A percentile compares a stretch with the other conserved stretches of the same genome.
Evolutionary conservation across 1,140 invertebrate genomes (phyloP).

Genomic region (Bombus impatiens): DNA sequence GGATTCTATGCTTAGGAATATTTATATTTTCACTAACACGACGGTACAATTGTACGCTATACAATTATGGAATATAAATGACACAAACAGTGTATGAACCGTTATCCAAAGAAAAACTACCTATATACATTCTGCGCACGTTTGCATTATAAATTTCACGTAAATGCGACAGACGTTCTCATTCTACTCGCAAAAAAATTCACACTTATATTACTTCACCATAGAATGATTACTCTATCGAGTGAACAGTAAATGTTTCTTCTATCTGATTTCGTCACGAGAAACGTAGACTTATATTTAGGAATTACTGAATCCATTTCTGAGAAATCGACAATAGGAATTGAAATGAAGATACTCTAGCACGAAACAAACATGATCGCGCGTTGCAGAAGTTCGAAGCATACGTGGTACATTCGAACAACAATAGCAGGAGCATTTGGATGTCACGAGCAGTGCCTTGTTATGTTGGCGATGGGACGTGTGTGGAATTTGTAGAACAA

Average conservation of each 20-base stretch:
- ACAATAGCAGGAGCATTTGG: conserved; percentile 37
- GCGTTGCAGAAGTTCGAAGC: background rate
- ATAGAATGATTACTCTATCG: background rate
- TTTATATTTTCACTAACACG: too few species aligned
- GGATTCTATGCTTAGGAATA: too few species aligned
- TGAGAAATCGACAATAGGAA: background rate
- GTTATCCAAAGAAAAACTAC: too few species aligned
- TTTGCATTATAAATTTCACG: too few species aligned
- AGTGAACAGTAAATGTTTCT: background rate
- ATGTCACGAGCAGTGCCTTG: conserved; percentile 15
- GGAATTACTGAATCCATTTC: background rate
- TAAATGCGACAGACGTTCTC: too few species aligned
- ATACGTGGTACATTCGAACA: background rate
- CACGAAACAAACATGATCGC: background rate
- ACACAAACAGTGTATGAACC: too few species aligned
- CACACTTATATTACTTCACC: too few species aligned
- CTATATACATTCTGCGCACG: too few species aligned
- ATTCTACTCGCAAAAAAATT: too few species aligned
- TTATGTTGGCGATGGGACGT: conserved; percentile 44
- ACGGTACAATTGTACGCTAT: too few species aligned
- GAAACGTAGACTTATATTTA: background rate
- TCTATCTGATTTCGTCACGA: background rate
- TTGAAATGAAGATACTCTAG: background rate
- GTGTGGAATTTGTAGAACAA: conserved; percentile 54
- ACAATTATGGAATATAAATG: too few species aligned